A percentile compares a stretch with the other conserved stretches of the same genome.
Conservation (phyloP, 2,888 invertebrate species). For the Chloromyia formosa region DNA sequence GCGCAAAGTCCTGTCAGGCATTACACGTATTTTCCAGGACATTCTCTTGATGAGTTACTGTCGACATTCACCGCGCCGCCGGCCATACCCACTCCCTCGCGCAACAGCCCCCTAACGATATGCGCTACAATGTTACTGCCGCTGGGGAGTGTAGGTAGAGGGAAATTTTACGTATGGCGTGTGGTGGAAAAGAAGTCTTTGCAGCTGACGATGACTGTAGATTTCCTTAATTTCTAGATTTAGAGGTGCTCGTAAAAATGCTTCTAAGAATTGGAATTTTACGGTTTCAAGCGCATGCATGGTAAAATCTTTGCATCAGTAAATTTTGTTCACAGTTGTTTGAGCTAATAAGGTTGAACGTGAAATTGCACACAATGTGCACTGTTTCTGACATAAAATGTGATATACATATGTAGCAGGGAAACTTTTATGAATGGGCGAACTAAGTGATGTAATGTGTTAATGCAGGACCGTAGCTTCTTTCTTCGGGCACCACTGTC, state of each 20-base stretch:
- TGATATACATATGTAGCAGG: too few relatives aligned
- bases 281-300: constrained; percentile 24
- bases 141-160: neutral
- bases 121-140: neutral
- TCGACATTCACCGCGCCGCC: constrained; percentile 8
- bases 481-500: too few relatives aligned
- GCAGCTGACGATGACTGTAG: neutral
- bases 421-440: neutral
- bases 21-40: constrained; percentile 10
- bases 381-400: too few relatives aligned
- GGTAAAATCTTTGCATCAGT: constrained; percentile 4
- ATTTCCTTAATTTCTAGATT: constrained; percentile 29
- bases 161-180: neutral
- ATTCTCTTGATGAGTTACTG: constrained; percentile 28
- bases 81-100: neutral
- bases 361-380: neutral
- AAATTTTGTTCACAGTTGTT: constrained; percentile 29
- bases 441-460: neutral
- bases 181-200: neutral
- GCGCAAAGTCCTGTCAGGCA: constrained; percentile 17
- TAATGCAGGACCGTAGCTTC: constrained; percentile 2
- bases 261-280: constrained; percentile 28
- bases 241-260: constrained; percentile 22
- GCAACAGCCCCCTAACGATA: neutral
- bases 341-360: constrained; percentile 14